phyloP scores from a whole-genome alignment of 2,888 invertebrate genomes.

The Brachypalpus laphriformis region DNA sequence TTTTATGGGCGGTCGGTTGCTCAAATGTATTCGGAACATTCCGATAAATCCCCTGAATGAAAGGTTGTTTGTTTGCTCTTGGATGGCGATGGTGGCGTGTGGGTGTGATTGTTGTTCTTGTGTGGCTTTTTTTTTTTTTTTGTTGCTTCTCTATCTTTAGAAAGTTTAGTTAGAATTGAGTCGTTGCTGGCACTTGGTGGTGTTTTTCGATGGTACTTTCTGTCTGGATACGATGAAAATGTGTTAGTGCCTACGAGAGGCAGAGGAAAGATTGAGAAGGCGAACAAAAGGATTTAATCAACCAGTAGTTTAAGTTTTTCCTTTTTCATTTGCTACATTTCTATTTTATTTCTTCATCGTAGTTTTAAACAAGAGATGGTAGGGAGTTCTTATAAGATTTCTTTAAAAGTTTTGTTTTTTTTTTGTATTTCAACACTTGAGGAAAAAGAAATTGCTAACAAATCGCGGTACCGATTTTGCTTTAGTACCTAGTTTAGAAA shows the following conservation, averaged over 20 bases:
- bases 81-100: not conserved
- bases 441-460: not conserved
- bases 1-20: conserved; percentile 61
- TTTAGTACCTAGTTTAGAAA: not conserved
- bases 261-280: not conserved
- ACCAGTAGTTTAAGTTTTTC: not conserved
- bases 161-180: conserved; percentile 44
- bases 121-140: not conserved
- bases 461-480: not conserved
- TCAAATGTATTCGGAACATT: conserved; percentile 48
- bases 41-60: conserved; percentile 55
- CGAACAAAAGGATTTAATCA: conserved; percentile 45
- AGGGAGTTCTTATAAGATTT: not conserved
- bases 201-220: conserved; percentile 39
- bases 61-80: conserved; percentile 59
- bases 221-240: conserved; percentile 17
- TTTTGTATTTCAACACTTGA: not conserved
- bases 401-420: not conserved
- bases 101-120: conserved; percentile 3
- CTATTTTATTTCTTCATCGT: not conserved
- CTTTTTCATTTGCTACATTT: not conserved
- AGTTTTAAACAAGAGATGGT: not conserved
- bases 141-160: not conserved
- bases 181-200: conserved; percentile 49
- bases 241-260: not conserved